Evolutionary conservation across 2,113 vertebrate genomes (phyloP), one percentile per base, ranked within the genome.

Genomic region (Solea solea): DNA sequence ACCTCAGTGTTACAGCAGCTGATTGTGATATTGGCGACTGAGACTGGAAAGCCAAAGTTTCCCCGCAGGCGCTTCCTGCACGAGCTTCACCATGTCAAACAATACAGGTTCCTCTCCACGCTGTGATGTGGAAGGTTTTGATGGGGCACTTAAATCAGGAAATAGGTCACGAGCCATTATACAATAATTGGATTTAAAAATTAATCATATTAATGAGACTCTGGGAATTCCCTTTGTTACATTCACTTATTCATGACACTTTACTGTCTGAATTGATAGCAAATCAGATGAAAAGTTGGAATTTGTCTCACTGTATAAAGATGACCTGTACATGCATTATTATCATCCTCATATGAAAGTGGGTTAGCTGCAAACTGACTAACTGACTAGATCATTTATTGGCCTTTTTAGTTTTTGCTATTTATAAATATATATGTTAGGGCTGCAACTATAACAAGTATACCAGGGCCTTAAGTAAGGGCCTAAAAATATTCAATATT

Each of bases 141-240:
- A 90, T 86, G 57, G 85, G 74, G 75, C 82, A 72, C 81, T 90
- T 85, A 86, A 80, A 89, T 80, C 69, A 59, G 76, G 80, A 92
- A 92, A 90, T 93, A 75, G 92, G 93, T 93, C 92, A 93, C 42
- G 41, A 88, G 88, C 77, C 54, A 69, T 85, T 69, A 71, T 85
- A 75, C 75, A 86, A 90, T 93, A 92, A 93, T 92, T 93, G 88
- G 81, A 89, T 93, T 93, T 91, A 93, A 93, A 91, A 91, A 93
- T 93, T 91, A 81, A 92, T 86, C 84, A 68, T 85, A 92, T 93
- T 90, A 93, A 93, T 93, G 89, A 84, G 81, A 81, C 72, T 52
- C 21, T 9, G 81, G 86, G 89, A 82, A 86, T 91, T 88, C 72
- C 83, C 82, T 88, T 91, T 90, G 84, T 90, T 89, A 88, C 82